Base-by-base conservation (phyloP, 2,797 vertebrate species). In the Trachops cirrhosus region DNA sequence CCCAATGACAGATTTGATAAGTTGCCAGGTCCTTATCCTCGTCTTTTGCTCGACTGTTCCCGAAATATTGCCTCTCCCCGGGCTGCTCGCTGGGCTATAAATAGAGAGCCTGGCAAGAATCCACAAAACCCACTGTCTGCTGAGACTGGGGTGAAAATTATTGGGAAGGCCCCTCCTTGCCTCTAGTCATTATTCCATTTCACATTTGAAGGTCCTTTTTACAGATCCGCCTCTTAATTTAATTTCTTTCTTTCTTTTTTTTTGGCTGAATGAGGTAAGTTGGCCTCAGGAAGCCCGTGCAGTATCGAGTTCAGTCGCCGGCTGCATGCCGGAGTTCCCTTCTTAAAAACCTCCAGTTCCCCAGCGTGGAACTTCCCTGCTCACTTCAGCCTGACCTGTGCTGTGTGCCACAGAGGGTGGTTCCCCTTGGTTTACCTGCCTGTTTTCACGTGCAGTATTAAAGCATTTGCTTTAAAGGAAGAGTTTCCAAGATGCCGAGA, bases 21-120 rank as follows among this genome's bases (percentile, higher is more conserved):
- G 48, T 85, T 82, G 97, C 98, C 98, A 98, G 97, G 78, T 97
- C 95, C 98, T 96, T 97, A 96, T 97, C 96, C 97, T 98, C 95
- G 96, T 90, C 97, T 97, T 96, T 96, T 94, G 44, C 95, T 96
- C 95, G 86, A 95, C 87, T 94, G 94, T 98, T 97, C 92, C 96
- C 96, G 96, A 96, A 97, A 97, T 97, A 97, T 85, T 96, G 22
- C 97, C 85, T 93, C 93, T 71, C 50, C 80, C 96, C 1, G 11
- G 94, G 91, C 88, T 97, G 97, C 89, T 96, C 87, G 19, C 12
- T 50, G 97, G 74, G 96, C 97, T 92, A 50, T 79, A 78, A 91
- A 88, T 92, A 96, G 88, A 83, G 22, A 46, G 24, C 41, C 86
- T 90, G 93, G 93, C 86, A 24, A 21, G 39, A 34, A 34, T 70